Evolutionary conservation across 2,113 vertebrate genomes (phyloP).

Genomic region (Arizona elegans): DNA sequence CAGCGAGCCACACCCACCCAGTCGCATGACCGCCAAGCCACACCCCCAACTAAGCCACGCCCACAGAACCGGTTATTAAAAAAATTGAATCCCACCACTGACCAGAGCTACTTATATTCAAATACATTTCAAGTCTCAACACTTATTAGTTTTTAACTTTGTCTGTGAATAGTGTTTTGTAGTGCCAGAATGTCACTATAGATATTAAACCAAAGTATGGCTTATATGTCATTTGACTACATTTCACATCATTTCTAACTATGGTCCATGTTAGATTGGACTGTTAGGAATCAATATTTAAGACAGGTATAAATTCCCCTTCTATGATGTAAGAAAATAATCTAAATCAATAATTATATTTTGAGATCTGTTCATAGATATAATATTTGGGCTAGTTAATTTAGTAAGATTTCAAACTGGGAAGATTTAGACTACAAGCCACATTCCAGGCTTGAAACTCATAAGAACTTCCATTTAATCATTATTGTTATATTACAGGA

Average conservation of each 20-base stretch:
- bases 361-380: background rate
- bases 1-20: no score
- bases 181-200: background rate
- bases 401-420: background rate
- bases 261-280: background rate
- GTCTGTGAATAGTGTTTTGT: background rate
- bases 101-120: no score
- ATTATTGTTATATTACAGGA: background rate
- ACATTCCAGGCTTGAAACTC: background rate
- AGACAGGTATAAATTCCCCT: background rate
- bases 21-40: no score
- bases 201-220: background rate
- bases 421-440: background rate
- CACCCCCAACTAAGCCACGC: no score
- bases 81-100: no score
- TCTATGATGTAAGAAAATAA: background rate
- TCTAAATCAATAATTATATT: background rate
- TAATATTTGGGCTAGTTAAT: background rate
- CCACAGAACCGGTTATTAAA: no score
- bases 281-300: background rate
- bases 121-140: background rate
- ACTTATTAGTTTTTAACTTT: background rate
- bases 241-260: background rate
- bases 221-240: background rate
- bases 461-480: background rate